Evolutionary conservation across 1,140 invertebrate genomes (phyloP).

Genomic region (Varroa destructor): DNA sequence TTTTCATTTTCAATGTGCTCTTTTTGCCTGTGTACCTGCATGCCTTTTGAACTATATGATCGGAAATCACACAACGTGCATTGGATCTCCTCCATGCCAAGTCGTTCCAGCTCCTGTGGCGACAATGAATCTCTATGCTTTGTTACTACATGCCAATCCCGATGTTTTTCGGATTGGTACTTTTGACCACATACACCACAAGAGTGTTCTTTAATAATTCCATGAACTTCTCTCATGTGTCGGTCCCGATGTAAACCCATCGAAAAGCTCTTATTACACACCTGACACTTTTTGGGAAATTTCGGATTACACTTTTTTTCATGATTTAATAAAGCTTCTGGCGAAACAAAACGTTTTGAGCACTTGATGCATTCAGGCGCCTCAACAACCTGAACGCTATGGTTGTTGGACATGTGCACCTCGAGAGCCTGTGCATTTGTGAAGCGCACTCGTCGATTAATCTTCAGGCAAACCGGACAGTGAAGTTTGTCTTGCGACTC

Average conservation of each 20-base stretch:
- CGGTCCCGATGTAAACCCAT: slow-evolving; percentile 22
- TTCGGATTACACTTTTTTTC: slow-evolving; percentile 22
- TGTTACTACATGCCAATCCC: slow-evolving; percentile 19
- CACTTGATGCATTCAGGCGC: slow-evolving; percentile 13
- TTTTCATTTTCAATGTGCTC: slow-evolving; percentile 26
- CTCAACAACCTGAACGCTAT: slow-evolving; percentile 19
- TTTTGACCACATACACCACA: slow-evolving; percentile 24
- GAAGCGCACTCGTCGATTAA: slow-evolving; percentile 3
- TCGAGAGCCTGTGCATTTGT: slow-evolving; percentile 17
- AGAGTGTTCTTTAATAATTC: slow-evolving; percentile 23
- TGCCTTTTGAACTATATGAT: slow-evolving; percentile 21
- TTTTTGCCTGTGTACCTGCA: slow-evolving; percentile 18
- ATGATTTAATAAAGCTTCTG: slow-evolving; percentile 11
- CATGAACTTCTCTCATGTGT: slow-evolving; percentile 14
- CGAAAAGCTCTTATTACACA: slow-evolving; percentile 11
- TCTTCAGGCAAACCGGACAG: slow-evolving; percentile 23
- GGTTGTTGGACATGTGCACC: slow-evolving; percentile 22
- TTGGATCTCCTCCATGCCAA: slow-evolving; percentile 15
- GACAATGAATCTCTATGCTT: slow-evolving; percentile 18
- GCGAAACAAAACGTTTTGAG: slow-evolving; percentile 11
- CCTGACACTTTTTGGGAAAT: slow-evolving; percentile 25
- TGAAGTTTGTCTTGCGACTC: slow-evolving; percentile 2
- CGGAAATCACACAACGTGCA: slow-evolving; percentile 22
- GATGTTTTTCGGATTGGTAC: slow-evolving; percentile 22
- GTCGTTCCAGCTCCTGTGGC: not conserved